Percentiles rank a stretch among this genome's conserved stretches.
Evolutionary conservation across 2,113 vertebrate genomes (phyloP).

Genomic region (Pomatostomus ruficeps): DNA sequence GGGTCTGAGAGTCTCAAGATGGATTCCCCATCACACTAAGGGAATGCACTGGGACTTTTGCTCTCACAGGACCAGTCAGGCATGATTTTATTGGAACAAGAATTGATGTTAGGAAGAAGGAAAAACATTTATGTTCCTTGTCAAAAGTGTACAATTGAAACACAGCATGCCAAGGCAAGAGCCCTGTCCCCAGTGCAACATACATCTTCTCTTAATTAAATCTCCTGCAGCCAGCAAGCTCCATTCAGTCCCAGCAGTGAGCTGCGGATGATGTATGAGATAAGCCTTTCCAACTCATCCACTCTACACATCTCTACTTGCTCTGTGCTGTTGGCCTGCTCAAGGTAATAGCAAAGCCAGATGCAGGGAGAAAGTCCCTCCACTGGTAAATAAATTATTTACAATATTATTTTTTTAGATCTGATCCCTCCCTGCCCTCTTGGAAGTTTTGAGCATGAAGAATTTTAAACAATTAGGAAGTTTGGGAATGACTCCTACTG

Average conservation of each 20-base stretch:
- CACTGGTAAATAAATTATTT: neutral
- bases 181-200: neutral
- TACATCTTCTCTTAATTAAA: constrained; percentile 29
- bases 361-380: neutral
- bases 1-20: neutral
- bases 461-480: neutral
- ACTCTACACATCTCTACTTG: neutral
- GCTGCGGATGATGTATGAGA: neutral
- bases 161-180: constrained; percentile 6
- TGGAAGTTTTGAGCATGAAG: neutral
- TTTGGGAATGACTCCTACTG: neutral
- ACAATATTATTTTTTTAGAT: neutral
- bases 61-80: neutral
- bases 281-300: neutral
- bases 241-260: neutral
- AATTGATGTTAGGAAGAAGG: neutral
- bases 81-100: neutral
- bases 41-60: neutral
- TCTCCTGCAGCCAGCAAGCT: constrained; percentile 19
- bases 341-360: neutral
- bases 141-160: neutral
- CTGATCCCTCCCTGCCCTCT: neutral
- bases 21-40: neutral
- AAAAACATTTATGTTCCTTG: neutral
- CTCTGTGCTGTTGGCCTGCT: neutral